These are phyloP conservation scores for Sogatella furcifera DNA, from an alignment of 1,140 invertebrate species.

Conservation along the genomic window DNA sequence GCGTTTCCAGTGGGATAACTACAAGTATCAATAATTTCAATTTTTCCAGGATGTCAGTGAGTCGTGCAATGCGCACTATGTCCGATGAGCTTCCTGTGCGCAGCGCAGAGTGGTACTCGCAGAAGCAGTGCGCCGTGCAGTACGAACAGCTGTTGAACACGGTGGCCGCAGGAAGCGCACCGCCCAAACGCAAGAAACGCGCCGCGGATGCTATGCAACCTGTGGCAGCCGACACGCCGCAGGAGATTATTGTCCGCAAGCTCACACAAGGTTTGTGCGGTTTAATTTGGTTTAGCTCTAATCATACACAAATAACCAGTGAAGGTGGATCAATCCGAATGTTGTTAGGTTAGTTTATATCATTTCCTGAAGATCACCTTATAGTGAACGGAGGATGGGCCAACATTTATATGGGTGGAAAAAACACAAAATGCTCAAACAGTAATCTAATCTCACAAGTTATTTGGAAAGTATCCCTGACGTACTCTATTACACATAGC, in stretches of 20 bases:
- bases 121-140: constrained; percentile 83
- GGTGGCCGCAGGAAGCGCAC: constrained; percentile 46
- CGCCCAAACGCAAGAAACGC: constrained; percentile 73
- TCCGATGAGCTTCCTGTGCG: constrained; percentile 41
- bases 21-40: no score
- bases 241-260: constrained; percentile 66
- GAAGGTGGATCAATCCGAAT: no score
- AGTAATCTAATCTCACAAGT: no score
- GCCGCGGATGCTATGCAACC: constrained; percentile 33
- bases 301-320: background rate
- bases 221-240: constrained; percentile 52
- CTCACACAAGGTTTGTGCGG: constrained; percentile 40
- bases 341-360: no score
- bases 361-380: no score
- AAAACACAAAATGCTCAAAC: no score
- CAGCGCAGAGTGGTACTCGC: constrained; percentile 77
- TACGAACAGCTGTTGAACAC: constrained; percentile 75
- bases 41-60: constrained; percentile 66
- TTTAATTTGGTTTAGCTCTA: constrained; percentile 1
- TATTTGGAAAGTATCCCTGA: no score
- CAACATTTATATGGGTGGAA: no score
- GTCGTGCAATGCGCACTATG: constrained; percentile 57
- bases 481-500: no score
- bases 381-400: background rate
- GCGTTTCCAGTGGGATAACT: no score